Evolutionary conservation across 2,888 invertebrate species (phyloP).

Genomic region (Marronus borbonicus): DNA sequence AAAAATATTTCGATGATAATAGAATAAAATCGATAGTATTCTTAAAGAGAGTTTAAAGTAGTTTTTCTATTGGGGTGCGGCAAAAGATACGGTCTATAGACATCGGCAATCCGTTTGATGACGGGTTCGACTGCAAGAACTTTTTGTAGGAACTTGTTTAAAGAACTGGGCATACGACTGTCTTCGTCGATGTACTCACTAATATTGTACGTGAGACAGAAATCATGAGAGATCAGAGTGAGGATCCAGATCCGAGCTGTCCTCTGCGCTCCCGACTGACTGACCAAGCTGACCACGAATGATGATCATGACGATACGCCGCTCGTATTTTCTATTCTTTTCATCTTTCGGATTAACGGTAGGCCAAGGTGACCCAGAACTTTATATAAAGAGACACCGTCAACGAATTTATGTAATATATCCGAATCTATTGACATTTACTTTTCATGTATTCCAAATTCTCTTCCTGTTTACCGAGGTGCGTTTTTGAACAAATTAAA

Average conservation of each 20-base stretch:
- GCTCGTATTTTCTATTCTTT: constrained; percentile 25
- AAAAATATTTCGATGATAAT: constrained; percentile 6
- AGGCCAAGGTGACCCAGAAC: constrained; percentile 44
- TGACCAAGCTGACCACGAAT: constrained; percentile 38
- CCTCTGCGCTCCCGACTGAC: constrained; percentile 17
- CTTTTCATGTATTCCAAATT: constrained; percentile 3
- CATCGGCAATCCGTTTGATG: constrained; percentile 42
- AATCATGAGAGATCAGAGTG: constrained; percentile 33
- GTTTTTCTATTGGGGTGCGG: constrained; percentile 34
- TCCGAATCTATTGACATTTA: constrained; percentile 16
- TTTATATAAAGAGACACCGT: constrained; percentile 8
- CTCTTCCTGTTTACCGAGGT: constrained; percentile 5
- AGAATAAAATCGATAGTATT: constrained; percentile 18
- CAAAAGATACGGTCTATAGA: constrained; percentile 33
- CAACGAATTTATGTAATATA: constrained; percentile 38
- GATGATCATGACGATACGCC: constrained; percentile 28
- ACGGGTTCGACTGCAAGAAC: constrained; percentile 43
- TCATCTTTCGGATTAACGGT: constrained; percentile 36
- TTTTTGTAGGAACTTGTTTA: constrained; percentile 46
- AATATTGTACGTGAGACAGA: constrained; percentile 45
- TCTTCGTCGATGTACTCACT: constrained; percentile 41
- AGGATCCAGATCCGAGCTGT: constrained; percentile 24
- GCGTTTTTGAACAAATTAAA: constrained; percentile 5
- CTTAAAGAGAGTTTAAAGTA: constrained; percentile 16
- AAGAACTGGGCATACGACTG: constrained; percentile 41